Percentiles rank a stretch among this genome's conserved stretches.
These are phyloP conservation scores for Picus viridis DNA, from an alignment of 2,797 vertebrate genomes.

Conservation along the genomic window DNA sequence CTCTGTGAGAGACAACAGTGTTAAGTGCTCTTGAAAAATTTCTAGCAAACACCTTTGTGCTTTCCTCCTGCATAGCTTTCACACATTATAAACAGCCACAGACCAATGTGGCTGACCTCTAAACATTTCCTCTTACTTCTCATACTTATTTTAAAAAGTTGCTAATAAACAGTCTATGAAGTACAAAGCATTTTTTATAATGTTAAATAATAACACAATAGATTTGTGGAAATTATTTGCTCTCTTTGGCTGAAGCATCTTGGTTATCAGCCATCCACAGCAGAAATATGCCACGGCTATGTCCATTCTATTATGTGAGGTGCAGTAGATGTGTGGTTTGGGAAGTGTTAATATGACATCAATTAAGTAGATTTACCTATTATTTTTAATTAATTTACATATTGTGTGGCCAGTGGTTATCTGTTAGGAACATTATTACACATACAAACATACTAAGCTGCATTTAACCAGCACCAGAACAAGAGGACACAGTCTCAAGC, in stretches of 20 bases:
- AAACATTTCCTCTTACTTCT: not conserved
- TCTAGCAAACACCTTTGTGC: not conserved
- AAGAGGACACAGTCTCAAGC: too few species aligned
- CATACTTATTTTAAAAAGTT: not conserved
- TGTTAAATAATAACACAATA: not conserved
- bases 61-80: not conserved
- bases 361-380: slow-evolving; percentile 7
- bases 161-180: not conserved
- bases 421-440: slow-evolving; percentile 24
- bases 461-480: not conserved
- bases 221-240: not conserved
- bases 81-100: not conserved
- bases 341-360: not conserved
- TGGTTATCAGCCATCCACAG: not conserved
- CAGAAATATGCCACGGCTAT: rapidly evolving
- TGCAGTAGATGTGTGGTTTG: not conserved
- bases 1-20: not conserved
- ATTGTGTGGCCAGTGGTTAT: slow-evolving; percentile 23
- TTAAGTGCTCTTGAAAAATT: not conserved
- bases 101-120: not conserved
- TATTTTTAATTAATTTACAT: slow-evolving; percentile 30
- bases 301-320: not conserved
- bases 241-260: not conserved
- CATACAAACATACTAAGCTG: not conserved
- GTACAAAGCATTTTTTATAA: not conserved